phyloP scores from a whole-genome alignment of 2,113 vertebrate genomes.

The Platichthys stellatus region DNA sequence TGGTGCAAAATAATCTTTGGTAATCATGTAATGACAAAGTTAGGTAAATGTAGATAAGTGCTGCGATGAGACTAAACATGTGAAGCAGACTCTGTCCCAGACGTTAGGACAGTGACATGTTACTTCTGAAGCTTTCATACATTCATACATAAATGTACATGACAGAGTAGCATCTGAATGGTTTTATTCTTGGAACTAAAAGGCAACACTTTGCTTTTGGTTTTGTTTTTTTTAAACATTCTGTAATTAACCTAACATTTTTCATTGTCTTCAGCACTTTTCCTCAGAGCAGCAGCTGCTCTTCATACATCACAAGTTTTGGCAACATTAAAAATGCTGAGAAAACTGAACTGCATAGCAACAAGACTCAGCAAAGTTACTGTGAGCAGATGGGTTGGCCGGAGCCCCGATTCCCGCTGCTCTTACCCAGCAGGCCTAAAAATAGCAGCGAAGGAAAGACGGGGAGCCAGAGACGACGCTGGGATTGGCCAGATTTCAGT shows the following conservation, averaged over 20 bases:
- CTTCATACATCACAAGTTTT: slow-evolving; percentile 61
- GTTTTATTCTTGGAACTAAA: slow-evolving; percentile 33
- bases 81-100: slow-evolving; percentile 17
- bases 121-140: slow-evolving; percentile 10
- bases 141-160: slow-evolving; percentile 50
- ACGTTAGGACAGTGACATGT: slow-evolving; percentile 26
- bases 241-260: slow-evolving; percentile 15
- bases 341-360: slow-evolving; percentile 56
- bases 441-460: slow-evolving; percentile 67
- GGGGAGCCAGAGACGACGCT: slow-evolving; percentile 43
- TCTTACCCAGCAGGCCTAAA: slow-evolving; percentile 67
- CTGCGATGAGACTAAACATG: slow-evolving; percentile 56
- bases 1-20: slow-evolving; percentile 64
- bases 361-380: slow-evolving; percentile 64
- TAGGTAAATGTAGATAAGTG: slow-evolving; percentile 66
- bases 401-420: slow-evolving; percentile 58
- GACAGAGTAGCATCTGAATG: slow-evolving; percentile 36
- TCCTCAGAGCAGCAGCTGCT: slow-evolving; percentile 51
- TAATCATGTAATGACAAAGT: slow-evolving; percentile 57
- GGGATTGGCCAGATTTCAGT: slow-evolving; percentile 55
- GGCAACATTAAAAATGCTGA: slow-evolving; percentile 49
- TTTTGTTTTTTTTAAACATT: slow-evolving; percentile 1
- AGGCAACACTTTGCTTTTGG: slow-evolving; percentile 12
- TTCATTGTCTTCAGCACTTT: slow-evolving; percentile 35
- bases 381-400: slow-evolving; percentile 73